Base-by-base conservation (phyloP, 2,888 invertebrate genomes). In the Megamerina dolium region DNA sequence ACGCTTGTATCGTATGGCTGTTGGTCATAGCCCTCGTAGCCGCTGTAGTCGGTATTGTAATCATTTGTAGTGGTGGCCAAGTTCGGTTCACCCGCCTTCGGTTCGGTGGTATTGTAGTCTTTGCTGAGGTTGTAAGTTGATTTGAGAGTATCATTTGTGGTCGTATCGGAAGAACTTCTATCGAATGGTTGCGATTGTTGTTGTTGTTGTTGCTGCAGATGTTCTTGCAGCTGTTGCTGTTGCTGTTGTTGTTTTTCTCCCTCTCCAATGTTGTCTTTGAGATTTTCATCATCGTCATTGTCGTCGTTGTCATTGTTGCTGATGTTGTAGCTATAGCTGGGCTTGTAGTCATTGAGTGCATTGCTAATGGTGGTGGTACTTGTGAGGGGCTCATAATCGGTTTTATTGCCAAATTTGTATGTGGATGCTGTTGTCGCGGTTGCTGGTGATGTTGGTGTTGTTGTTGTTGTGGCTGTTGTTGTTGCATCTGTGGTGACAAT, bases 221-320 rank as follows among this genome's bases (percentile, higher is more conserved):
- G 29, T 18, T 44, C 37, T 4, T 45, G 52, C 26, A 58, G 37
- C n/a, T 53, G 59, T 14, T 55, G 60, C 16, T 59, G 58, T 6
- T 56, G 60, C 30, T 60, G 62, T 5, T 55, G 63, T 45, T 65
- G 58, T 43, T 70, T 68, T 46, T 66, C 68, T 54, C 68, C 66
- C 60, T 64, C 59, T 50, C 64, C 66, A 58, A 65, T 56, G 54
- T 65, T 66, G 57, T 70, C 69, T 50, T 70, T 70, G 64, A 64
- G 62, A 58, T 70, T 70, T 58, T 70, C 70, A 54, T 68, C 68
- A 51, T 70, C 68, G 58, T 61, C 58, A 58, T 66, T 63, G 53
- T 46, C 59, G 58, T 59, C 55, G 54, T 64, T 64, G 34, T 46
- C 36, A 32, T 38, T 55, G 50, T 58, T 58, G 49, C 36, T 48